Conservation (phyloP, 2,113 vertebrate genomes). For the Laterallus jamaicensis region DNA sequence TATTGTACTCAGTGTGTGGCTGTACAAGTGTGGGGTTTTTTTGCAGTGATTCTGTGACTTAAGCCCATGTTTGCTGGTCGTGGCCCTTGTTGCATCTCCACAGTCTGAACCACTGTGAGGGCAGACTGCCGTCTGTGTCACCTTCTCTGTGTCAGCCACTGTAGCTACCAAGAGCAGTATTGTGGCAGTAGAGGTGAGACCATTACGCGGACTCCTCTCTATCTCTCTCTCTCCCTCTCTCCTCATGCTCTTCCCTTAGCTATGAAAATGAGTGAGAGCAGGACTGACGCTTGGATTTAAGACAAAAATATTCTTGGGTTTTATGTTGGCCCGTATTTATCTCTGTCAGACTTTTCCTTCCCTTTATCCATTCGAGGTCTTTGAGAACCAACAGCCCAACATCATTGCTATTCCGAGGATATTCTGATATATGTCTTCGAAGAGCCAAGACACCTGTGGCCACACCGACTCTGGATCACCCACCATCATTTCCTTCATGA, state of each 20-base stretch:
- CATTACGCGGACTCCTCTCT: neutral
- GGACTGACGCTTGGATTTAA: neutral
- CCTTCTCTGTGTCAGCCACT: neutral
- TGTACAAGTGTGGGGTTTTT: neutral
- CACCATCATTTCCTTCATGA: constrained; percentile 52
- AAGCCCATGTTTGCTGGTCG: neutral
- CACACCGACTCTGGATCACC: neutral
- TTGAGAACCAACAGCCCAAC: neutral
- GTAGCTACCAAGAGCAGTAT: neutral
- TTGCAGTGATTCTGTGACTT: neutral
- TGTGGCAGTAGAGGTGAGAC: neutral
- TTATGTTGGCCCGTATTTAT: neutral
- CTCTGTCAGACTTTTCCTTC: neutral
- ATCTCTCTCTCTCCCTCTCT: neutral
- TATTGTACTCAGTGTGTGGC: neutral
- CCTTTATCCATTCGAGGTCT: neutral
- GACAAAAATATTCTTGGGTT: neutral
- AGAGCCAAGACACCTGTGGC: constrained; percentile 24
- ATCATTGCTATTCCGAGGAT: neutral
- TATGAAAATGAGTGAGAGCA: neutral
- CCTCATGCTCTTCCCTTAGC: neutral
- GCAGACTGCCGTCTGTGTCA: rapidly evolving
- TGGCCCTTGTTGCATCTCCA: neutral
- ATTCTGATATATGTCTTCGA: constrained; percentile 6
- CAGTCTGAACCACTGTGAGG: neutral